These are phyloP conservation scores for Ferrisia virgata DNA, from an alignment of 2,888 invertebrate species.

Conservation along the genomic window DNA sequence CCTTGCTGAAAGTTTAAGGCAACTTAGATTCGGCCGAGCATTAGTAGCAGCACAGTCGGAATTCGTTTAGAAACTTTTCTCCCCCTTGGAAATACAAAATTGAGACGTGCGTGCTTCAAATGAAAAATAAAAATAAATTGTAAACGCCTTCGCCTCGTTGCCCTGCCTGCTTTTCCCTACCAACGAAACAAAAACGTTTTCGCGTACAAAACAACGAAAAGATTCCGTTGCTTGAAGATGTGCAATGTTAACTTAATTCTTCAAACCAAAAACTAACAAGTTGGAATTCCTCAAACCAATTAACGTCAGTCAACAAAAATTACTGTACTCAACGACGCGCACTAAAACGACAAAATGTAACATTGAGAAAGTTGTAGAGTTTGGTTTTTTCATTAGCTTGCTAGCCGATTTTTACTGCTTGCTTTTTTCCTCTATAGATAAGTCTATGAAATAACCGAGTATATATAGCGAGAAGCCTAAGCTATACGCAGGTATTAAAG, in stretches of 20 bases:
- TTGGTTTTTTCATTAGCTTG: neutral
- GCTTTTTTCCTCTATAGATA: too few relatives aligned
- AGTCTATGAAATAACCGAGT: too few relatives aligned
- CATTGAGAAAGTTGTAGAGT: neutral
- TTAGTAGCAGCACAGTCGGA: neutral
- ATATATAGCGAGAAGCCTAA: too few relatives aligned
- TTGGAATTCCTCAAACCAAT: slow-evolving; percentile 25
- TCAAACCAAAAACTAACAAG: slow-evolving; percentile 14
- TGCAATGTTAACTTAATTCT: slow-evolving; percentile 26
- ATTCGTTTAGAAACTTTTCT: slow-evolving; percentile 22
- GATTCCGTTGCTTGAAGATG: neutral
- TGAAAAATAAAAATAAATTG: slow-evolving; percentile 34
- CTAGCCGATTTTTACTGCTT: neutral
- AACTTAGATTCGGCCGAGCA: slow-evolving; percentile 8
- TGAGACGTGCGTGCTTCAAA: slow-evolving; percentile 28
- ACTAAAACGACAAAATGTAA: neutral
- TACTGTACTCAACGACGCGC: slow-evolving; percentile 1
- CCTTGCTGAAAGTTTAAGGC: slow-evolving; percentile 23
- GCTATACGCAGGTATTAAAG: too few relatives aligned
- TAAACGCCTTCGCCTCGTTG: neutral
- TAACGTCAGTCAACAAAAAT: slow-evolving; percentile 33
- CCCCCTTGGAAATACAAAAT: slow-evolving; percentile 3
- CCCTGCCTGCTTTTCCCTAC: neutral
- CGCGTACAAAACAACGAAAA: slow-evolving; percentile 1
- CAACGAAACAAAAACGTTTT: neutral